A percentile compares a stretch with the other conserved stretches of the same genome.
phyloP scores from a whole-genome alignment of 2,888 invertebrate species.

The Steinernema carpocapsae region DNA sequence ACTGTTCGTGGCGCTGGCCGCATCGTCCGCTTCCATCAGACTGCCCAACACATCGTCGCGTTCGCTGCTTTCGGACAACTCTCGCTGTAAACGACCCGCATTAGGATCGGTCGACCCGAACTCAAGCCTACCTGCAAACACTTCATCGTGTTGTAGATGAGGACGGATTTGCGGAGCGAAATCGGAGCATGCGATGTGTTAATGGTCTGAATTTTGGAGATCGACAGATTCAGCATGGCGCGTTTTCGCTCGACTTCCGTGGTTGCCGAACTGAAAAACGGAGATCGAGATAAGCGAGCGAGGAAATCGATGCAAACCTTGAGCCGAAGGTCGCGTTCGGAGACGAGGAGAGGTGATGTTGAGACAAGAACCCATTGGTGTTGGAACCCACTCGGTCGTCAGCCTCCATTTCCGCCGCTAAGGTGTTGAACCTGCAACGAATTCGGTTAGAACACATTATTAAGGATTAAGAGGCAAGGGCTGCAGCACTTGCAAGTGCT shows the following conservation, averaged over 20 bases:
- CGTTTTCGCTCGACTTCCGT: conserved; percentile 33
- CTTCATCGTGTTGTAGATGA: conserved; percentile 38
- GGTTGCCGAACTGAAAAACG: conserved; percentile 28
- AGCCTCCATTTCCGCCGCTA: conserved; percentile 35
- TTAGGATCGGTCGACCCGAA: neutral
- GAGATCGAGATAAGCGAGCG: neutral
- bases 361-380: conserved; percentile 17
- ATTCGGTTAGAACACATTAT: neutral
- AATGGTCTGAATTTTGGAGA: conserved; percentile 36
- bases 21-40: conserved; percentile 33
- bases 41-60: conserved; percentile 35
- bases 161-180: conserved; percentile 36
- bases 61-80: conserved; percentile 35
- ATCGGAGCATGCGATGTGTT: conserved; percentile 35
- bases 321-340: conserved; percentile 35
- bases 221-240: conserved; percentile 34
- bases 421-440: conserved; percentile 26
- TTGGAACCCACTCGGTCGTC: conserved; percentile 15
- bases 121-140: conserved; percentile 27
- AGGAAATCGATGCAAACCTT: conserved; percentile 13
- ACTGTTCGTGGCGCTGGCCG: conserved; percentile 31
- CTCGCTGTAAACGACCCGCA: conserved; percentile 5
- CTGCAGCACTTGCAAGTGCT: neutral
- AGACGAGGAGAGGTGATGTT: conserved; percentile 22
- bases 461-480: neutral